Conservation (phyloP, 1,140 invertebrate genomes). For the Drosophila neocordata region DNA sequence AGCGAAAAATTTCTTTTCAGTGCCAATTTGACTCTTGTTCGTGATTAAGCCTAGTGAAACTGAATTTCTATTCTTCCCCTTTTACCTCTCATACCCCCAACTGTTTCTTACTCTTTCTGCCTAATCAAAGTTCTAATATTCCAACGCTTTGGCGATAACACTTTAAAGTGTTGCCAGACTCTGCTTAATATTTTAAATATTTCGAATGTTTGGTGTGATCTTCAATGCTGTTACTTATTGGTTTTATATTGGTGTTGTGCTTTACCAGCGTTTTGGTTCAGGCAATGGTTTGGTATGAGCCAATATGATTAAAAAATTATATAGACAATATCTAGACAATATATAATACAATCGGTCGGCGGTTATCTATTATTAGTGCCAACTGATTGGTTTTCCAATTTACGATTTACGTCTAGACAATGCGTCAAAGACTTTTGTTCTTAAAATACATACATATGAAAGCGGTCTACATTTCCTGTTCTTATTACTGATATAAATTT, state of each 20-base stretch:
- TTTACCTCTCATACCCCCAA: not conserved
- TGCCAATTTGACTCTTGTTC: conserved; percentile 22
- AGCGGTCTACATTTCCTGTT: not conserved
- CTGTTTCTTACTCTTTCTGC: not conserved
- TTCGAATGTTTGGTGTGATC: not conserved
- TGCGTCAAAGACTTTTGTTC: conserved; percentile 7
- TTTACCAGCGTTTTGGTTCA: conserved; percentile 41
- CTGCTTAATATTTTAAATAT: not conserved
- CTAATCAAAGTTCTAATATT: not conserved
- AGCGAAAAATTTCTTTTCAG: conserved; percentile 24
- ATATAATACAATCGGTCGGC: not conserved
- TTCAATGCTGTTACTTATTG: conserved; percentile 46
- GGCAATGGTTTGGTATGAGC: conserved; percentile 55
- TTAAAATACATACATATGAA: not conserved
- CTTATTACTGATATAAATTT: not conserved
- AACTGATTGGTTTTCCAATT: not conserved
- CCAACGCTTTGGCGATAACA: conserved; percentile 1
- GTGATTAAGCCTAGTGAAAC: conserved; percentile 21
- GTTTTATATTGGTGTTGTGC: conserved; percentile 44
- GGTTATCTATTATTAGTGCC: not conserved
- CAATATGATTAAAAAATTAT: conserved; percentile 7
- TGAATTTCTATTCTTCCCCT: not conserved
- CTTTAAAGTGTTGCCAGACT: not conserved
- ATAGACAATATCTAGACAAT: not conserved
- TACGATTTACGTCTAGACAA: not conserved